Evolutionary conservation across 2,797 vertebrate genomes (phyloP), one percentile per base, ranked within the genome.

Genomic region (Margarornis squamiger): DNA sequence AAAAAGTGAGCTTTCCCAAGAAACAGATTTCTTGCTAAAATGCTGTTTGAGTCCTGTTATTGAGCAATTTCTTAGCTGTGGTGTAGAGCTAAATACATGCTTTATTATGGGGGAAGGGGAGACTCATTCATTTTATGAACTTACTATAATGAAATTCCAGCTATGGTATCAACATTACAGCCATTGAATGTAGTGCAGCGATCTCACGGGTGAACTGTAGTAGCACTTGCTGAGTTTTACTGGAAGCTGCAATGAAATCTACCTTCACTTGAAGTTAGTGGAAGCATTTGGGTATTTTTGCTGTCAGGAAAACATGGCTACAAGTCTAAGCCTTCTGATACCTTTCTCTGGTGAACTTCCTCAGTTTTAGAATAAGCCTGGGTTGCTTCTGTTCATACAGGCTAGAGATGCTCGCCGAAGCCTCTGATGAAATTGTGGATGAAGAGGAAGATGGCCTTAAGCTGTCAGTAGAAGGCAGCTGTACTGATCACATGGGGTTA

Each of bases 391-490:
- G 32, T 95, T 83, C 41, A 52, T 49, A 4, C 75, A 98, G 98
- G 98, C 62, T 97, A 54, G 94, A 97, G 79, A 97, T 98, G 92
- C 96, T 98, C 0, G 14, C 94, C 70, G 97, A 98, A 82, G 92
- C 96, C 62, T 95, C 97, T 19, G 81, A 83, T 39, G 97, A 97
- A 77, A 67, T 88, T 29, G 77, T 66, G 84, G 84, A 94, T 54
- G 96, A 97, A 88, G 96, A 96, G 51, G 97, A 96, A 54, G 65
- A 91, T 14, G 63, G 67, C 27, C 43, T 72, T 55, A 92, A 92
- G 45, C 54, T 90, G 67, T 74, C 70, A 9, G 77, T 84, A 74
- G 93, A 80, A 77, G 59, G 55, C 14, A 16, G n/a, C 86, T 85
- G 17, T 32, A 22, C 59, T 16, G 90, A 92, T 68, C 80, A 72